Evolutionary conservation across 2,113 vertebrate genomes (phyloP), one percentile per base, ranked within the genome.

Genomic region (Polypterus senegalus): DNA sequence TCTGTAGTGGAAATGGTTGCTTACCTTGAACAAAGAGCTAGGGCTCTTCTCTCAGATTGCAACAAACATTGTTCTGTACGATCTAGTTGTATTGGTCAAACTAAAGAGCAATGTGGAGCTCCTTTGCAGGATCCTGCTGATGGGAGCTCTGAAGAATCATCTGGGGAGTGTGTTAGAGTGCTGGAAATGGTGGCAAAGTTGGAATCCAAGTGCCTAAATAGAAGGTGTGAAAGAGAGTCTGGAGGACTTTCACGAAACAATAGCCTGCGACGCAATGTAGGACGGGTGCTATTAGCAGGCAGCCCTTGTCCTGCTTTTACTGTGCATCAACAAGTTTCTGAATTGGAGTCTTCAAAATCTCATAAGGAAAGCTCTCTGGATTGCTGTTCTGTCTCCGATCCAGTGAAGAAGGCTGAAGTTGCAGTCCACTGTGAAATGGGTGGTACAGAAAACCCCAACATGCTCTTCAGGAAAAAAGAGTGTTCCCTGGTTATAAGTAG

Each of bases 1-100:
- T 97, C 93, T 0, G 94, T 98, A 10, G 87, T 89, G 4, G 92
- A 97, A 77, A 97, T 96, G 89, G 94, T 97, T 10, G 92, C 93
- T 1, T 91, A 91, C 45, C 74, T 98, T 49, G 95, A 97, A 74
- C 90, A 92, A 67, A 83, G 87, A 64, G 87, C 85, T 1, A 88
- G 71, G 0, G 78, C 84, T 58, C 72, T 89, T 11, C 77, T 87
- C 61, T 82, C 79, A 2, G 81, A 79, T 61, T 86, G 84, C 44
- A 56, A 79, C 0, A 91, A 89, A 74, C 74, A 63, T 61, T 83
- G 75, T 67, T 1, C 64, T 70, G 9, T 52, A 76, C 1, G 59
- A 58, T 52, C 65, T 5, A 79, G 81, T 68, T 69, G 62, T 53
- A 66, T 74, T 3, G 62, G 77, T 65, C 78, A 74, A 7, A 67